Evolutionary conservation across 2,113 vertebrate species (phyloP).

Genomic region (Coptodon rendalli): DNA sequence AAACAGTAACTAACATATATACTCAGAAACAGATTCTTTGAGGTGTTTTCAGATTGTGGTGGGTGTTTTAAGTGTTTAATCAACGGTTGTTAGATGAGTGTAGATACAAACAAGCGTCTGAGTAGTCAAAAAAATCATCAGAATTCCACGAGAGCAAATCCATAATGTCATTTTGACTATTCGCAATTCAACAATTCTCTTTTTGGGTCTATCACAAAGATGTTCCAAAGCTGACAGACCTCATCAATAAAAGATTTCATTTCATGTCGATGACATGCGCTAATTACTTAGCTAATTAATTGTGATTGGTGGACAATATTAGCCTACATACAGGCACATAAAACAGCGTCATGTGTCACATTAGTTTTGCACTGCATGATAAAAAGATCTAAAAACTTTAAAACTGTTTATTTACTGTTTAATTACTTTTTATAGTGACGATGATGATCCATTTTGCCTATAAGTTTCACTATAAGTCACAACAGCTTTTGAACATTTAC

Average conservation of each 20-base stretch:
- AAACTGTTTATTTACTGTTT: not conserved
- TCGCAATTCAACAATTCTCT: not conserved
- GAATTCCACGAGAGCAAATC: not conserved
- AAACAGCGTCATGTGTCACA: not conserved
- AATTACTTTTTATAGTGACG: not conserved
- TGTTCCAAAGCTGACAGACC: not conserved
- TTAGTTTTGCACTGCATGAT: not conserved
- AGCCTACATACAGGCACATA: fast-evolving
- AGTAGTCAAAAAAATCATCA: not conserved
- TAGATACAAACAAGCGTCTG: not conserved
- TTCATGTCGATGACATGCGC: not conserved
- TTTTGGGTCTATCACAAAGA: not conserved
- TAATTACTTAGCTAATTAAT: not conserved
- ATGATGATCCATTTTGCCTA: not conserved
- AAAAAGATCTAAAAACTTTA: not conserved
- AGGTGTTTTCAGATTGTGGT: not conserved
- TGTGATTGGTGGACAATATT: not conserved
- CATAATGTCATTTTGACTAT: not conserved
- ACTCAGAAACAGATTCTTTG: not conserved
- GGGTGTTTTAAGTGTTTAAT: not conserved
- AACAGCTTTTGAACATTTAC: too few species aligned
- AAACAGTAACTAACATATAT: too few species aligned
- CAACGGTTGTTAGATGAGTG: not conserved
- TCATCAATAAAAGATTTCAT: not conserved
- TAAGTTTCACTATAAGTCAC: too few species aligned